A percentile compares a stretch with the other conserved stretches of the same genome.
Conservation (phyloP, 2,113 vertebrate genomes). For the Theristicus caerulescens region DNA sequence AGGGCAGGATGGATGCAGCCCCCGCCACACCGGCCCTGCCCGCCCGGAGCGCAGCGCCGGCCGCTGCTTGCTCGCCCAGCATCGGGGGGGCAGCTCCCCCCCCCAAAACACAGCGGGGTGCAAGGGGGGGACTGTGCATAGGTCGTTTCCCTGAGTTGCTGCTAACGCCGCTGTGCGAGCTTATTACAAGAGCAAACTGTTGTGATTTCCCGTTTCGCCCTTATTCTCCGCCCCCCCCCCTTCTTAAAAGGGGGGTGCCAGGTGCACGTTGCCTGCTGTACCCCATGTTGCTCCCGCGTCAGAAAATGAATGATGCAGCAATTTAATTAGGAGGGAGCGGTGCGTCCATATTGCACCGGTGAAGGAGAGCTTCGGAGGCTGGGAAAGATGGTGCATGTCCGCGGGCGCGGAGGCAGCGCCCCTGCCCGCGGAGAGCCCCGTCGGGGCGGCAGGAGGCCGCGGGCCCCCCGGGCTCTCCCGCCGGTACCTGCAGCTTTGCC, state of each 20-base stretch:
- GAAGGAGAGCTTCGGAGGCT: not conserved
- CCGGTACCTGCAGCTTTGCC: not conserved
- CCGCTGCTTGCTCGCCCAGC: not conserved
- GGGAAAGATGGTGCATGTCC: not conserved
- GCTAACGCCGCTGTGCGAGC: not conserved
- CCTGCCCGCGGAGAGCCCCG: not conserved
- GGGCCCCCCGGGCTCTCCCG: not conserved
- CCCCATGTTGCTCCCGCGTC: not conserved
- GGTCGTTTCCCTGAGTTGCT: not conserved
- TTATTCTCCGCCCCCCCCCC: not conserved
- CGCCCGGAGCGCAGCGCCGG: not conserved
- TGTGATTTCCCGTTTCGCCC: not conserved
- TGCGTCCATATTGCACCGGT: constrained; percentile 19
- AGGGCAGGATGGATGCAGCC: not conserved
- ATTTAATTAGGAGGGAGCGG: constrained; percentile 15
- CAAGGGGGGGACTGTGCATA: rapidly evolving
- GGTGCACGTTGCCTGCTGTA: not conserved
- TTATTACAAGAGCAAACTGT: not conserved
- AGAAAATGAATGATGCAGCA: constrained; percentile 48
- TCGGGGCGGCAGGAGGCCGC: not conserved
- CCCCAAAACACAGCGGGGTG: not conserved
- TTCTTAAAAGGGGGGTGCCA: not conserved
- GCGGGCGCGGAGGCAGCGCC: constrained; percentile 17
- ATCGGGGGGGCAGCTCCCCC: not conserved
- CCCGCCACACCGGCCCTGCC: not conserved